A percentile compares a stretch with the other conserved stretches of the same genome.
Evolutionary conservation across 2,113 vertebrate species (phyloP).

Genomic region (Cynocephalus volans): DNA sequence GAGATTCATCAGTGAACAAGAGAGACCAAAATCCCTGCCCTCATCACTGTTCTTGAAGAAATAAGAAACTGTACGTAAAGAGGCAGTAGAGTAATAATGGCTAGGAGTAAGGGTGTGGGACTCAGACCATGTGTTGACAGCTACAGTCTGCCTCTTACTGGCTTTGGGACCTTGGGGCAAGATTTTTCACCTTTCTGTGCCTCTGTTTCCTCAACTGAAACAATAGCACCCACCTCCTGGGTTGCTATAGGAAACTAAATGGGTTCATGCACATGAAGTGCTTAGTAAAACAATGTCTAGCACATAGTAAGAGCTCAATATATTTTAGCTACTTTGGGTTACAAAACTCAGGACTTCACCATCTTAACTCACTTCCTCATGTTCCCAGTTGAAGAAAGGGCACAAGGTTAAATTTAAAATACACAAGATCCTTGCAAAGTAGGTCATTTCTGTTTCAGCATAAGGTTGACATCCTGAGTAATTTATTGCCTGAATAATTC

Average conservation of each 20-base stretch:
- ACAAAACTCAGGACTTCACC: not conserved
- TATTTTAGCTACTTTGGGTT: not conserved
- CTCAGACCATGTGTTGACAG: not conserved
- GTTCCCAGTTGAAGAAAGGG: conserved; percentile 61
- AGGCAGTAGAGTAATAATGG: not conserved
- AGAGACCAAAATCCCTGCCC: not conserved
- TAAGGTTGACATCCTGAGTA: conserved; percentile 79
- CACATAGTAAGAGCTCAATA: not conserved
- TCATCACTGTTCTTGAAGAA: not conserved
- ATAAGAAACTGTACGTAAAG: not conserved
- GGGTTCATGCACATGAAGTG: not conserved
- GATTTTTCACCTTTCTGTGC: not conserved
- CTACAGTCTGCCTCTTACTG: not conserved
- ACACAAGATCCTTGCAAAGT: conserved; percentile 70
- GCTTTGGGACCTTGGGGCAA: not conserved
- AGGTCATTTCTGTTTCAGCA: conserved; percentile 78
- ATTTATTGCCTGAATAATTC: conserved; percentile 81
- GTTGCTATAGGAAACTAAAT: not conserved
- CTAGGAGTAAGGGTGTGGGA: not conserved
- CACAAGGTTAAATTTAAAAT: conserved; percentile 75
- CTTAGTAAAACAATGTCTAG: not conserved
- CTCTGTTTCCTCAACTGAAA: conserved; percentile 22
- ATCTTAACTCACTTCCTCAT: conserved; percentile 20
- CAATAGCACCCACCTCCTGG: not conserved
- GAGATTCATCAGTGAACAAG: not conserved